Conservation (phyloP, 2,888 invertebrate species). For the Bugulina stolonifera region DNA sequence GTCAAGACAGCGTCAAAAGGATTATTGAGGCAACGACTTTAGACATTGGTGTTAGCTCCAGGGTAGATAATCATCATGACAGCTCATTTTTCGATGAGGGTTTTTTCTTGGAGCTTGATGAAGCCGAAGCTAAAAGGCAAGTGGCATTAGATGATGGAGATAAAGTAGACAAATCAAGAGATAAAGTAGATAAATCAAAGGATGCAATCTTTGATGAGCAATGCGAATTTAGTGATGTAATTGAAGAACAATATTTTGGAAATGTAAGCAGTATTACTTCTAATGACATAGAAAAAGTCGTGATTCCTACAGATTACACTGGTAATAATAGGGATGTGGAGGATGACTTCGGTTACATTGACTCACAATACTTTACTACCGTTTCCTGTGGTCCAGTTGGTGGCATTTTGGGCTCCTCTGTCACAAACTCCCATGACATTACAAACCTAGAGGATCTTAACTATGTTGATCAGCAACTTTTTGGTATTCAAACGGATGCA, state of each 20-base stretch:
- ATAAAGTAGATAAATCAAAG: too few species aligned
- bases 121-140: neutral
- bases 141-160: neutral
- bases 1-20: neutral
- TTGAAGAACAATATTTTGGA: constrained; percentile 6
- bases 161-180: too few species aligned
- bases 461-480: constrained; percentile 3
- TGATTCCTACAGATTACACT: neutral
- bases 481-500: neutral
- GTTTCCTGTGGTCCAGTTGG: neutral
- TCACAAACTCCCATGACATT: neutral
- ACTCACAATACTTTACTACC: neutral
- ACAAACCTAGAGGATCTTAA: neutral
- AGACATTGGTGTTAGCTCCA: neutral
- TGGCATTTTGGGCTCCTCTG: neutral
- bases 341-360: neutral
- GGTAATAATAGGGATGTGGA: neutral
- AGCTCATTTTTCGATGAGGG: neutral
- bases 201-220: too few species aligned
- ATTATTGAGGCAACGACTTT: neutral
- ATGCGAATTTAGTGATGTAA: neutral
- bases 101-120: neutral
- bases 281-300: neutral
- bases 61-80: neutral
- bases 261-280: neutral